Conservation (phyloP, 2,888 invertebrate species). For the Strigamia transsilvanica region DNA sequence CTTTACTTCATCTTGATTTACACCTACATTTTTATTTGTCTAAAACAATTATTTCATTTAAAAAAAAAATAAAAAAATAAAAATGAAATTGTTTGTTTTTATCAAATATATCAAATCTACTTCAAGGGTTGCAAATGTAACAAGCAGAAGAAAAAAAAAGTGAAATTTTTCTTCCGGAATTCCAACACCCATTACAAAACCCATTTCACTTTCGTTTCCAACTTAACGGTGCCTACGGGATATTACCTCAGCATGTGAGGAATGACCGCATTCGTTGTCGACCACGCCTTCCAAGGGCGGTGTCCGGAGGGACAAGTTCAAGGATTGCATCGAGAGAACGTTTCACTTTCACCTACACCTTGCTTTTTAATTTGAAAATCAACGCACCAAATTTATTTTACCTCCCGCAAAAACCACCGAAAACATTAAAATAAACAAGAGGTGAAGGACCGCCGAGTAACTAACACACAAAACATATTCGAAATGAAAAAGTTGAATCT, state of each 20-base stretch:
- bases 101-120: no score
- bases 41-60: background rate
- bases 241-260: constrained; percentile 21
- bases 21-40: background rate
- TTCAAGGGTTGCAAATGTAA: background rate
- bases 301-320: constrained; percentile 40
- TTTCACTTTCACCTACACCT: constrained; percentile 33
- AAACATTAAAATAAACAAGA: background rate
- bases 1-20: constrained; percentile 21
- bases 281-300: constrained; percentile 22
- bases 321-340: constrained; percentile 5
- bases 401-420: background rate
- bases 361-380: background rate
- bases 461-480: background rate
- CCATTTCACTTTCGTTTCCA: background rate
- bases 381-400: background rate
- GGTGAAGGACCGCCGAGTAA: constrained; percentile 18
- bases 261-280: constrained; percentile 30
- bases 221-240: constrained; percentile 32
- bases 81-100: background rate
- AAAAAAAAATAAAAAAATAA: background rate
- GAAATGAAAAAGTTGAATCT: background rate
- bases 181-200: constrained; percentile 13
- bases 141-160: no score
- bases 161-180: background rate